Conservation (phyloP, 2,113 vertebrate genomes). For the Halichoerus grypus region DNA sequence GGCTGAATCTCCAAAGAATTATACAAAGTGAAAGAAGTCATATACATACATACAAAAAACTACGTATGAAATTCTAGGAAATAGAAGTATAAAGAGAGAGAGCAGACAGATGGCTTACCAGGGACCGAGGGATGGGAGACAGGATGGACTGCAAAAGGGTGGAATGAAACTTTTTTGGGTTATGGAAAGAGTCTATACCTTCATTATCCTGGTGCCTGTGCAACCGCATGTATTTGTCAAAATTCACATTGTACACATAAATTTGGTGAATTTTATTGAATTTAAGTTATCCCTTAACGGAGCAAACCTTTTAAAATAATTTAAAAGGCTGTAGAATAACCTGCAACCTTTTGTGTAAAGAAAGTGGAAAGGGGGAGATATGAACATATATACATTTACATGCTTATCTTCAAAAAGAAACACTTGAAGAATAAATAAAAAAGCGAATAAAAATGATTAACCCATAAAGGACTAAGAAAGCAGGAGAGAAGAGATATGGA, state of each 20-base stretch:
- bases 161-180: background rate
- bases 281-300: background rate
- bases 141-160: background rate
- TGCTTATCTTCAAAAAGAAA: constrained; percentile 20
- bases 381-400: background rate
- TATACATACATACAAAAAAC: background rate
- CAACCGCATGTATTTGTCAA: background rate
- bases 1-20: background rate
- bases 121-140: background rate
- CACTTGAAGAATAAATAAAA: background rate
- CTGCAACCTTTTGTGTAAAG: background rate
- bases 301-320: background rate
- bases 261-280: background rate
- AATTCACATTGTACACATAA: background rate
- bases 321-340: background rate
- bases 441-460: constrained; percentile 36
- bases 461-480: background rate
- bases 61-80: background rate
- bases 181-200: background rate
- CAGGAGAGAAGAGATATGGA: background rate
- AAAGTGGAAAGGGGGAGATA: background rate
- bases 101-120: background rate
- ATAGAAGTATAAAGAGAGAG: background rate
- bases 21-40: background rate
- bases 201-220: background rate